Evolutionary conservation across 2,113 vertebrate genomes (phyloP), one percentile per base, ranked within the genome.

Genomic region (Silurus glanis): DNA sequence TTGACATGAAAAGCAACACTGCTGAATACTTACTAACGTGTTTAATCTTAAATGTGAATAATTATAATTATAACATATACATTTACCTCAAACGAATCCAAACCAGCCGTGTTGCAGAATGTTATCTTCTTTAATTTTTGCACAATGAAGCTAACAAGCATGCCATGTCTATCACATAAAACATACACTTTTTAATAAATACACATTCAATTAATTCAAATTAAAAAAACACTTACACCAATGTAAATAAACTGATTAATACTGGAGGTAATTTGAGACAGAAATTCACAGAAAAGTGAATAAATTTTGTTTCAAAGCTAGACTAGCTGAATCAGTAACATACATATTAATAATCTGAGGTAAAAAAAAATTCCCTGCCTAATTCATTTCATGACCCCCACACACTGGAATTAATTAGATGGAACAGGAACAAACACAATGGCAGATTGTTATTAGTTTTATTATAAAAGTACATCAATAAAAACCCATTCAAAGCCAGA

Each of bases 391-490:
- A n/a, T 47, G 12, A 81, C 37, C 2, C 37, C 37, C 3, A 37
- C 23, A 16, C 13, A 17, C 7, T 21, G 37, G 2, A 37, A 37
- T 37, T 47, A 61, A 0, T 23, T 5, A 23, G 3, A 17, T 25
- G 19, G 17, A 51, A 58, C n/a, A 56, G 9, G 4, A 9, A 25
- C 10, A 81, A 75, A 51, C 56, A 74, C 25, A 19, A 56, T 71
- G 69, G 12, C 5, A 92, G 90, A 89, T 56, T 49, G 55, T 85
- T 10, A 51, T 71, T 21, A 8, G 16, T 94, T 94, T 94, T 91
- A 91, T 92, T 92, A 93, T 92, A 92, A 91, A 91, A 84, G 87
- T 72, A 87, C 87, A 13, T 91, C 87, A 85, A 88, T 82, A 80
- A 66, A 86, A 90, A 76, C 67, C 87, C 82, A 79, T 86, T 83